These are phyloP conservation scores for Perca schrenkii DNA, from an alignment of 2,113 vertebrate species.

Conservation along the genomic window DNA sequence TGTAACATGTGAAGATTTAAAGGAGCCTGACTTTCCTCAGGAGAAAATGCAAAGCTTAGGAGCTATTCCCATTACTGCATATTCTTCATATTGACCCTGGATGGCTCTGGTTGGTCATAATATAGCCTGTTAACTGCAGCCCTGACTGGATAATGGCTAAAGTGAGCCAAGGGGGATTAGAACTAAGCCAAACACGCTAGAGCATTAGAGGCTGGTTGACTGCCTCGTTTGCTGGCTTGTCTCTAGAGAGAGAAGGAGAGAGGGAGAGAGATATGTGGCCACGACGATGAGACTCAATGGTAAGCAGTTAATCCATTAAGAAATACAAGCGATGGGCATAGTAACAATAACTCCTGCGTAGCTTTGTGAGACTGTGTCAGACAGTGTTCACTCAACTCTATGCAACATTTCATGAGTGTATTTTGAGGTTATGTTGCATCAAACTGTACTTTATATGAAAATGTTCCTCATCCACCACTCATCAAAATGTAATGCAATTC, in stretches of 20 bases:
- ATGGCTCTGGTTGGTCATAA: conserved; percentile 71
- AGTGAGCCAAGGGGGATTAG: conserved; percentile 80
- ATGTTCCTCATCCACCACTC: neutral
- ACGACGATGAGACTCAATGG: conserved; percentile 27
- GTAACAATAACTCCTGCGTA: neutral
- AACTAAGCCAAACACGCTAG: conserved; percentile 69
- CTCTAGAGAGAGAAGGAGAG: conserved; percentile 41
- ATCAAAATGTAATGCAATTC: neutral
- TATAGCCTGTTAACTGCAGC: conserved; percentile 80
- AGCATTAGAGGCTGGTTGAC: conserved; percentile 68
- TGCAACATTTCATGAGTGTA: neutral
- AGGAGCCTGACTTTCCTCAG: conserved; percentile 35
- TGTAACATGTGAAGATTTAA: conserved; percentile 27
- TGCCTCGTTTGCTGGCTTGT: conserved; percentile 58
- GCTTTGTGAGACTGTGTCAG: neutral
- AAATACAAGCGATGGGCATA: conserved; percentile 3
- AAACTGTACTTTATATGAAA: neutral
- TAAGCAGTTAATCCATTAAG: conserved; percentile 32
- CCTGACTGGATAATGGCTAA: conserved; percentile 76
- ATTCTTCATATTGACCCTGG: conserved; percentile 62
- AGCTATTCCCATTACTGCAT: conserved; percentile 49
- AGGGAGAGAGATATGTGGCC: conserved; percentile 13
- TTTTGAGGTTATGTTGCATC: neutral
- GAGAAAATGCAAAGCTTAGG: conserved; percentile 30
- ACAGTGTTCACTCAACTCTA: neutral